Conservation (phyloP, 1,140 invertebrate species). For the Drosophila neocordata region DNA sequence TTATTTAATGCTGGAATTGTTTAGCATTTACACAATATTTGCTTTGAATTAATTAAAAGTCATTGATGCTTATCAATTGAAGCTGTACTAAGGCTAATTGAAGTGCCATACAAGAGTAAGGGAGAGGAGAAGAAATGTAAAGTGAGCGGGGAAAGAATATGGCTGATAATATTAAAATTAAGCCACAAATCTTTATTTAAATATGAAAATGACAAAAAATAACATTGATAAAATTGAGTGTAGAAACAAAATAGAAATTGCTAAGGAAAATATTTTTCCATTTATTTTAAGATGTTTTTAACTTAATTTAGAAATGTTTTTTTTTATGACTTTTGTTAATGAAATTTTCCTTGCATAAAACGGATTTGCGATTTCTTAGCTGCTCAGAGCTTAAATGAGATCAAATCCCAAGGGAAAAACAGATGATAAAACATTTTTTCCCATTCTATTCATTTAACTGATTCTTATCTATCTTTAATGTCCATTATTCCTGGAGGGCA, state of each 20-base stretch:
- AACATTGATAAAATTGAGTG: neutral
- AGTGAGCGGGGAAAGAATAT: neutral
- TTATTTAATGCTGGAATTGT: slow-evolving; percentile 33
- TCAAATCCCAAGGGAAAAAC: too few species aligned
- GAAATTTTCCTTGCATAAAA: too few species aligned
- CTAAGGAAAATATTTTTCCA: neutral
- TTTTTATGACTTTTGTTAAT: too few species aligned
- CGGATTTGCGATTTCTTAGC: too few species aligned
- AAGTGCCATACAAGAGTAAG: slow-evolving; percentile 29
- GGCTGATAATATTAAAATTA: neutral
- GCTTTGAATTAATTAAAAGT: slow-evolving; percentile 75
- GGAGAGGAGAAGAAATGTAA: neutral
- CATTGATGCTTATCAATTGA: slow-evolving; percentile 64
- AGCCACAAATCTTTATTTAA: slow-evolving; percentile 10
- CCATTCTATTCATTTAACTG: neutral
- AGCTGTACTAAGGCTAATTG: slow-evolving; percentile 21
- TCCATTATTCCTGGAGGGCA: too few species aligned
- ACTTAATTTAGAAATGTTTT: too few species aligned
- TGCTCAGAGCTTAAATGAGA: too few species aligned
- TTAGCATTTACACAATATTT: slow-evolving; percentile 56
- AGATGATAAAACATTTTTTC: too few species aligned
- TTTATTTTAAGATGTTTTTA: neutral
- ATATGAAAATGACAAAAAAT: neutral
- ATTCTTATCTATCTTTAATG: neutral
- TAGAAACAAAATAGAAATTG: neutral